Conservation (phyloP, 2,797 vertebrate genomes). For the Merluccius polli region DNA sequence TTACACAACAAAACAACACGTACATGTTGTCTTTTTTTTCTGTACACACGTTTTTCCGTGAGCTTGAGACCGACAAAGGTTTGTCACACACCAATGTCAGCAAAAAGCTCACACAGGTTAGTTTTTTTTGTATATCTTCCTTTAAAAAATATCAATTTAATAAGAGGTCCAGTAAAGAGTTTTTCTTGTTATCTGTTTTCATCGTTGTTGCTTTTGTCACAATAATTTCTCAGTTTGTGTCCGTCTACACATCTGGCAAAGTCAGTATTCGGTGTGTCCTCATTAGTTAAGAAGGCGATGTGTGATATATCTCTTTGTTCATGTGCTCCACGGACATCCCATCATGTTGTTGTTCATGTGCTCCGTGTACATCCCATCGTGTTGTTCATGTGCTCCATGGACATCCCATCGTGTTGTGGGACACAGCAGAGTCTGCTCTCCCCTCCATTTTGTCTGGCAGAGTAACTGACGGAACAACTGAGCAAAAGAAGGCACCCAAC, state of each 20-base stretch:
- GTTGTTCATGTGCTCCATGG: conserved; percentile 6
- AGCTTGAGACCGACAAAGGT: conserved; percentile 75
- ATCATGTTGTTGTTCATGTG: too few species aligned
- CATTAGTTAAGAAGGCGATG: conserved; percentile 77
- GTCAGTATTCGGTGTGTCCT: conserved; percentile 60
- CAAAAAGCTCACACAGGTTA: conserved; percentile 72
- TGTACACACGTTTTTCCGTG: conserved; percentile 78
- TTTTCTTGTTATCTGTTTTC: conserved; percentile 41
- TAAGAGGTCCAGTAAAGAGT: conserved; percentile 73
- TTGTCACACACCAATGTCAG: conserved; percentile 66
- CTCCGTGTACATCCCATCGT: neutral
- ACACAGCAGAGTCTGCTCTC: conserved; percentile 31
- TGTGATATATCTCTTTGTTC: conserved; percentile 68
- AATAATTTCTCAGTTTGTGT: conserved; percentile 33
- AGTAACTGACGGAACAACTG: neutral
- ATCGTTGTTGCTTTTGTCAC: conserved; percentile 8
- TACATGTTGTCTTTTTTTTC: conserved; percentile 82
- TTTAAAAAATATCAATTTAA: conserved; percentile 89
- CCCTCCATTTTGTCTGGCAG: conserved; percentile 29
- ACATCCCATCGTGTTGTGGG: conserved; percentile 27
- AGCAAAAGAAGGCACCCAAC: conserved; percentile 82
- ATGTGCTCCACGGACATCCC: too few species aligned
- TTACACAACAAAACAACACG: conserved; percentile 92
- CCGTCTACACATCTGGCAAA: conserved; percentile 69
- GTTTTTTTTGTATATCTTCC: conserved; percentile 51